A percentile compares a stretch with the other conserved stretches of the same genome.
Conservation (phyloP, 2,113 vertebrate species). For the Potamarius usumacintae region DNA sequence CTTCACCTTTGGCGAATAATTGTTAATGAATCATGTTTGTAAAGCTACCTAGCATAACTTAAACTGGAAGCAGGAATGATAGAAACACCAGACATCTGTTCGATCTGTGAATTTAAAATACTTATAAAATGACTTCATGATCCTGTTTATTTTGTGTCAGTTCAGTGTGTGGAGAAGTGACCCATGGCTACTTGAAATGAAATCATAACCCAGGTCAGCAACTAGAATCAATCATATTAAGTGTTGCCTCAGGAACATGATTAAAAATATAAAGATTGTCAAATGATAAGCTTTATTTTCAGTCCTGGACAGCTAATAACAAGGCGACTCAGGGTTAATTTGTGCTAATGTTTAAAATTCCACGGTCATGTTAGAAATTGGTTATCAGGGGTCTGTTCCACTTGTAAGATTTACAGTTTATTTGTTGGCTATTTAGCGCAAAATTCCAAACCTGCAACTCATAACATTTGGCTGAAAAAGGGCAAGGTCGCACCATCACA, state of each 20-base stretch:
- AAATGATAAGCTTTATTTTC: conserved; percentile 7
- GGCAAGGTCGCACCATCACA: neutral
- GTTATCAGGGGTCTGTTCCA: neutral
- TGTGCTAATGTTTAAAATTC: conserved; percentile 2
- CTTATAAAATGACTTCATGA: neutral
- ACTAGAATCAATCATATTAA: conserved; percentile 2
- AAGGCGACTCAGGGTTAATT: conserved; percentile 5
- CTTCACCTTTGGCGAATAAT: too few species aligned
- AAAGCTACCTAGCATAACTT: neutral
- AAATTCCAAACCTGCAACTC: conserved; percentile 22
- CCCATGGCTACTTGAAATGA: conserved; percentile 27
- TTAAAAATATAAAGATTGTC: neutral
- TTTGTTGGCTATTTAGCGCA: neutral
- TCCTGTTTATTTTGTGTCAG: neutral
- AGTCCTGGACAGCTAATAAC: neutral
- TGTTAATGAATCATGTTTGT: neutral
- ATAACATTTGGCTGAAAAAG: neutral
- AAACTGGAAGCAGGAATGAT: neutral
- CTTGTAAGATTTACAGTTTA: conserved; percentile 6
- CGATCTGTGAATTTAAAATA: neutral
- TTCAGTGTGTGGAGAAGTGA: conserved; percentile 2
- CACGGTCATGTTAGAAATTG: neutral
- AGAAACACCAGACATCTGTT: neutral
- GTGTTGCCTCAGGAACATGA: conserved; percentile 19
- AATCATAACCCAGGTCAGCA: conserved; percentile 1